Evolutionary conservation across 2,113 vertebrate genomes (phyloP).

Genomic region (Anarhynchus alexandrinus): DNA sequence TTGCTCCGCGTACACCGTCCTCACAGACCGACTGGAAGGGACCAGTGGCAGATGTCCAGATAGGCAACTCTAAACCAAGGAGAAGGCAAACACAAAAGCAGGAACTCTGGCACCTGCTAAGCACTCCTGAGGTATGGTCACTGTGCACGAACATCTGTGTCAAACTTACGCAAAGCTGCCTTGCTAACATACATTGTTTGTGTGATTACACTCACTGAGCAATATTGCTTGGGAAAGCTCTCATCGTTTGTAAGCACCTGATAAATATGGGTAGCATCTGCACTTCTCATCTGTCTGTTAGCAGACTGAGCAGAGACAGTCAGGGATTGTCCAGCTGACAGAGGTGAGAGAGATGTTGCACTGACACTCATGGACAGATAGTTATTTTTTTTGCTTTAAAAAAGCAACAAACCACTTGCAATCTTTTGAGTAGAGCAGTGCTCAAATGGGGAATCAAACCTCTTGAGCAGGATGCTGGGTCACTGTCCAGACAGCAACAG

Average conservation of each 20-base stretch:
- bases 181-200: neutral
- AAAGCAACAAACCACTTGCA: neutral
- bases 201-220: neutral
- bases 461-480: neutral
- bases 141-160: rapidly evolving
- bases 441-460: neutral
- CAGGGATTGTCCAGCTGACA: rapidly evolving
- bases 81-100: neutral
- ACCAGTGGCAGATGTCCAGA: rapidly evolving
- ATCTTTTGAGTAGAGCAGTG: neutral
- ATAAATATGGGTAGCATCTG: neutral
- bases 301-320: neutral
- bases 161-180: neutral
- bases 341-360: neutral
- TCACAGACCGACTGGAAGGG: neutral
- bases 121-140: neutral
- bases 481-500: neutral
- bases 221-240: neutral
- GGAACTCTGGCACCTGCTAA: neutral
- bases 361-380: neutral
- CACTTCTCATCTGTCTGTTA: neutral
- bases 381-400: neutral
- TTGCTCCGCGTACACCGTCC: rapidly evolving
- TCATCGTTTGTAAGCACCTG: neutral
- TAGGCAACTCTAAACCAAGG: neutral